phyloP scores from a whole-genome alignment of 2,888 invertebrate species.

The Lycocerus yunnanus region DNA sequence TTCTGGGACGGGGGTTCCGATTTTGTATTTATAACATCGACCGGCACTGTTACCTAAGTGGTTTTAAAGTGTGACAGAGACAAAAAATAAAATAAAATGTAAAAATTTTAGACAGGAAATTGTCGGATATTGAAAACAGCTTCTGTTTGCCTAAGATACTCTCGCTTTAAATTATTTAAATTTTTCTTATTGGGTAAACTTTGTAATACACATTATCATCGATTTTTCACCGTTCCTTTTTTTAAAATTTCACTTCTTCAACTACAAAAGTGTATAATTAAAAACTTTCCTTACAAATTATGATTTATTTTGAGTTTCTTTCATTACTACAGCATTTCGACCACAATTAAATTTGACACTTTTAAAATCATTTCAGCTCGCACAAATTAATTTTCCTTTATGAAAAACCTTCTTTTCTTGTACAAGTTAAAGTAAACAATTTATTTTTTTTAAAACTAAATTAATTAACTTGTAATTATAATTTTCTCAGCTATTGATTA shows the following conservation, averaged over 20 bases:
- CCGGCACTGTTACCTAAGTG: not conserved
- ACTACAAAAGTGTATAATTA: not conserved
- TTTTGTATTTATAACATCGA: not conserved
- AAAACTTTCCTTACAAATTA: not conserved
- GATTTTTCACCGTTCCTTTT: not conserved
- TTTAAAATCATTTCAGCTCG: not conserved
- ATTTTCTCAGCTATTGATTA: not conserved
- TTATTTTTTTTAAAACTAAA: not conserved
- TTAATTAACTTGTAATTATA: not conserved
- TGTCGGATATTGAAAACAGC: slow-evolving; percentile 6
- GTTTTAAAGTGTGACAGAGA: slow-evolving; percentile 7
- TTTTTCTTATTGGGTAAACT: not conserved
- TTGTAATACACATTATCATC: not conserved
- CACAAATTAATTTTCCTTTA: not conserved
- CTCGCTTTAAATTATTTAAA: not conserved
- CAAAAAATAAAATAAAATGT: slow-evolving; percentile 19
- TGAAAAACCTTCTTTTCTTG: not conserved
- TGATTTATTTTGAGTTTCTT: not conserved
- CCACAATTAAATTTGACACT: not conserved
- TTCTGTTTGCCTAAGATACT: not conserved
- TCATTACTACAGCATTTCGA: not conserved
- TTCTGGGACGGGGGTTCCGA: not conserved
- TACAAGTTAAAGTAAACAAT: not conserved
- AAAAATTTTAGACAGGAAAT: slow-evolving; percentile 30
- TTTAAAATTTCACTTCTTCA: not conserved